Evolutionary conservation across 2,888 invertebrate species (phyloP), one percentile per base, ranked within the genome.

Genomic region (Crossocerus cetratus): DNA sequence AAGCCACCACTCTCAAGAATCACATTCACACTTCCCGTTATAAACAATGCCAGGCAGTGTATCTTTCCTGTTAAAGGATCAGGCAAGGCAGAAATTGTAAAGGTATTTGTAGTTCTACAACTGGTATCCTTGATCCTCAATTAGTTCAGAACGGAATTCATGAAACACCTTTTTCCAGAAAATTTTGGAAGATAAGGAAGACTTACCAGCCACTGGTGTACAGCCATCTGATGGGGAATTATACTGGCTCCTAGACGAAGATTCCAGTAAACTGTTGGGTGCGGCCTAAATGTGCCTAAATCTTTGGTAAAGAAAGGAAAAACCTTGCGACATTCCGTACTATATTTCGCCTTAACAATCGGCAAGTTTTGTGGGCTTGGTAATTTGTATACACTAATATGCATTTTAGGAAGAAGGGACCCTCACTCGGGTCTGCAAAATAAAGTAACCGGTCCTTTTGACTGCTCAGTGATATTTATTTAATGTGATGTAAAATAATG

Each of bases 1-100:
- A 99, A 99, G 89, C 98, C 98, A 18, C 99, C 99, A 0, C 95
- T 97, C 0, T 92, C 93, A 57, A 93, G 99, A 71, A 94, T 99
- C 8, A 99, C 99, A 0, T 92, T 99, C 83, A 99, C 99, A 0
- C 94, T 95, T 79, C 96, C 97, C 0, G 94, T 97, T 13, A 93
- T 99, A 44, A 98, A 98, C 88, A 95, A 95, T 87, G 96, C 98
- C 0, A 93, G 92, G 77, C 93, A 93, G 86, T 96, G 96, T 84
- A 93, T 97, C 69, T 98, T 99, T 91, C 95, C 97, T 21, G 93
- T 95, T 45, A 93, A 95, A 67, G 99, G 99, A 0, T 93, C 93
- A 14, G 93, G 94, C 16, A 99, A 99, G 90, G 97, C 98, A 2
- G 95, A 94, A n/a, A 95, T 97, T 91, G 91, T 98, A 0, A 95